These are phyloP conservation scores for Chymomyza amoena DNA, from an alignment of 2,888 invertebrate species.

Conservation along the genomic window DNA sequence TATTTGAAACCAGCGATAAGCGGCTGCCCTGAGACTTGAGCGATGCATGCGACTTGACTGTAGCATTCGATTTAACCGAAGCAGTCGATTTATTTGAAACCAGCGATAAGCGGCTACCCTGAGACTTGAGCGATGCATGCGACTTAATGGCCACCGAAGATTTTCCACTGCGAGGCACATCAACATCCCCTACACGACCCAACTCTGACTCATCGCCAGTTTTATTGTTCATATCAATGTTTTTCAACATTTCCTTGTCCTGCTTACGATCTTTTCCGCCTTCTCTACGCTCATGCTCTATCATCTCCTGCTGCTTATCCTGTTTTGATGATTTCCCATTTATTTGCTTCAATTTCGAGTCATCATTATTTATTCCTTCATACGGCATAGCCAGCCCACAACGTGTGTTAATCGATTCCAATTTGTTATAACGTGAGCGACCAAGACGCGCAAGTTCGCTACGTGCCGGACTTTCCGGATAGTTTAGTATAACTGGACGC, in stretches of 20 bases:
- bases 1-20: background rate
- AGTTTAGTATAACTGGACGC: constrained; percentile 32
- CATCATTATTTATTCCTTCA: background rate
- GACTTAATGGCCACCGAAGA: constrained; percentile 7
- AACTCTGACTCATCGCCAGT: background rate
- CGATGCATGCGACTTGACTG: background rate
- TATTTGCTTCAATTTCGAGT: too few relatives aligned
- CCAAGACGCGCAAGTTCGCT: background rate
- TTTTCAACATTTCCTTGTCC: background rate
- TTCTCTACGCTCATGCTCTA: background rate
- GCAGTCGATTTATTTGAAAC: background rate
- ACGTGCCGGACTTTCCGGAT: constrained; percentile 18
- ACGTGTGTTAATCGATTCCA: background rate
- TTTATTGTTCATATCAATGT: background rate
- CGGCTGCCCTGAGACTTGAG: too few relatives aligned
- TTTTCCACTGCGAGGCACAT: constrained; percentile 18
- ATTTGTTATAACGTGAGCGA: background rate
- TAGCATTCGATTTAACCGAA: background rate
- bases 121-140: constrained; percentile 2
- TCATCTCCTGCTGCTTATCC: background rate
- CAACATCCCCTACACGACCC: background rate
- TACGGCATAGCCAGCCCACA: constrained; percentile 23
- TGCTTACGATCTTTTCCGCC: background rate
- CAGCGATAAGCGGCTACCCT: background rate
- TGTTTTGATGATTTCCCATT: background rate